Percentiles rank a stretch among this genome's conserved stretches.
Conservation (phyloP, 2,113 vertebrate species). For the Dolichallabes microphthalmus region DNA sequence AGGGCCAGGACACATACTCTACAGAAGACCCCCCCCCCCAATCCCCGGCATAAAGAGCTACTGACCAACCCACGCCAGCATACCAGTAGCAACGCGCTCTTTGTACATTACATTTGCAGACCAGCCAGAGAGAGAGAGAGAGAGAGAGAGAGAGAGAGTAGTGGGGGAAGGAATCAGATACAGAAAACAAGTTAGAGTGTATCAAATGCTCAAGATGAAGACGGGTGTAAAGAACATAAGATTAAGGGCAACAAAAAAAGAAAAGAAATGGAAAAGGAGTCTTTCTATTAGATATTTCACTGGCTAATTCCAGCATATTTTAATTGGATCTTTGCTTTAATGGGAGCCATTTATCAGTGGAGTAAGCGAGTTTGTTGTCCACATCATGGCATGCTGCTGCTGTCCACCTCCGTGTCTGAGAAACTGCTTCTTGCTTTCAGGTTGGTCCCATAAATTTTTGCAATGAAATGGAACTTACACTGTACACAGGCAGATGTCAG, state of each 20-base stretch:
- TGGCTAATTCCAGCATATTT: neutral
- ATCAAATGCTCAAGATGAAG: conserved; percentile 2
- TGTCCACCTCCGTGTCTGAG: conserved; percentile 69
- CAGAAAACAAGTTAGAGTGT: neutral
- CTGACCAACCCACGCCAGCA: conserved; percentile 57
- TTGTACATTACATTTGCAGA: conserved; percentile 65
- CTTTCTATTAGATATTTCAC: conserved; percentile 26
- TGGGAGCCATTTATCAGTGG: neutral
- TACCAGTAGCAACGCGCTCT: conserved; percentile 66
- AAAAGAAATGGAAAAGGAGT: conserved; percentile 8
- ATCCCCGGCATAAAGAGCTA: conserved; percentile 57
- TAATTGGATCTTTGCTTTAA: conserved; percentile 14
- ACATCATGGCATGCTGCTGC: conserved; percentile 73
- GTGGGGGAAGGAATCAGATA: conserved; percentile 17
- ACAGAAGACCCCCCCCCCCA: neutral
- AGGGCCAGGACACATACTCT: conserved; percentile 15
- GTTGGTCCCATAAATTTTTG: conserved; percentile 68
- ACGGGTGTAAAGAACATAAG: conserved; percentile 53
- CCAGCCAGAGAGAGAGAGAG: conserved; percentile 57
- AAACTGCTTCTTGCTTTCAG: conserved; percentile 76
- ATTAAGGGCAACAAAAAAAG: conserved; percentile 37
- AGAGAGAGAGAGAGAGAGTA: conserved; percentile 58
- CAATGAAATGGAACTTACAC: conserved; percentile 61
- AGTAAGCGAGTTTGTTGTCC: conserved; percentile 50
- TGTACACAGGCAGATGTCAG: conserved; percentile 58